Conservation (phyloP, 2,797 vertebrate species). For the Gallinago solitaria region DNA sequence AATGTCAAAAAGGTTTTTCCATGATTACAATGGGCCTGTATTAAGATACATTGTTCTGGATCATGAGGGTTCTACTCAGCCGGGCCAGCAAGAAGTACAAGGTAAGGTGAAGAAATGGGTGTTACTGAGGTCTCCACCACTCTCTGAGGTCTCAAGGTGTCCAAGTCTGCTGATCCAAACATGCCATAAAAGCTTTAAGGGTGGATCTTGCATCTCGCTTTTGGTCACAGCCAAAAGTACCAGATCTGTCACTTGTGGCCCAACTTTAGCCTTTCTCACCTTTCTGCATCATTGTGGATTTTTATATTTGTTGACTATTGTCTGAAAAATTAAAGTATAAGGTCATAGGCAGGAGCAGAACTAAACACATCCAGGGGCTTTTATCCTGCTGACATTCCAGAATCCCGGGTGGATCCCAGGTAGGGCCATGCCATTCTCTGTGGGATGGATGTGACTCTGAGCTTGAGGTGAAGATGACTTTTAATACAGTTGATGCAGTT, state of each 20-base stretch:
- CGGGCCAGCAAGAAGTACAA: not conserved
- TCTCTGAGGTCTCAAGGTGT: not conserved
- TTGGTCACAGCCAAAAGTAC: not conserved
- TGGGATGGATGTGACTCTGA: not conserved
- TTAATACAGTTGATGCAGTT: not conserved
- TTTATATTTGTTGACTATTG: not conserved
- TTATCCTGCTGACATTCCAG: not conserved
- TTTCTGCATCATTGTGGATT: not conserved
- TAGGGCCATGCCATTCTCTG: accelerated
- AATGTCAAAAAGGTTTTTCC: not conserved
- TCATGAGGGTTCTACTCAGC: accelerated
- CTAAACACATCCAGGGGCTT: not conserved
- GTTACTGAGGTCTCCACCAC: not conserved
- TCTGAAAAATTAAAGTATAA: not conserved
- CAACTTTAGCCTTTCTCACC: not conserved
- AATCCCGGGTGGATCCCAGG: not conserved
- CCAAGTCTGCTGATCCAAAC: not conserved
- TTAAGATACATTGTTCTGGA: not conserved
- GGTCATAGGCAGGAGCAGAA: not conserved
- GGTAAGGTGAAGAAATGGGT: not conserved
- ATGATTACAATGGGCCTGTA: not conserved
- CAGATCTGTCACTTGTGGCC: not conserved
- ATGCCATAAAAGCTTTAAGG: not conserved
- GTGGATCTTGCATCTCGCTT: not conserved
- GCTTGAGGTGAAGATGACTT: not conserved